Conservation (phyloP, 2,888 invertebrate species). For the Mythimna vitellina region DNA sequence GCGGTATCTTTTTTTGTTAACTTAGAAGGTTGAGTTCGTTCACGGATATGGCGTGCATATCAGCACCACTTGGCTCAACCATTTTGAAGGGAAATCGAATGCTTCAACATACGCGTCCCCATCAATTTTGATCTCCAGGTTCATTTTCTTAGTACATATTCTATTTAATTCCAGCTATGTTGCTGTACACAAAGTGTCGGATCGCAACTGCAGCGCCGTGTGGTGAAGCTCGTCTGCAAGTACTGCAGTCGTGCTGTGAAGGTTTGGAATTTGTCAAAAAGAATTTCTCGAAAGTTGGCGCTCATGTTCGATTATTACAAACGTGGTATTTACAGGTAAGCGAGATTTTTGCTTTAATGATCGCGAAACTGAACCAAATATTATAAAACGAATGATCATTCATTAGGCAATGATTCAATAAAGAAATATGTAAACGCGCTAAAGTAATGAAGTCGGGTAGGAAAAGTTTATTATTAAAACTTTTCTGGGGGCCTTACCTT, state of each 20-base stretch:
- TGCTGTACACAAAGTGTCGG: slow-evolving; percentile 95
- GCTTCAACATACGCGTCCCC: too few species aligned
- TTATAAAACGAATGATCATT: background rate
- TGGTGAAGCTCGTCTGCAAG: slow-evolving; percentile 85
- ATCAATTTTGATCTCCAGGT: too few species aligned
- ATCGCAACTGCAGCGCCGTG: slow-evolving; percentile 91
- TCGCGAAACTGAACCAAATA: background rate
- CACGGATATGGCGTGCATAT: too few species aligned
- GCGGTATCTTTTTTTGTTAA: too few species aligned
- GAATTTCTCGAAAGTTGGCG: slow-evolving; percentile 94
- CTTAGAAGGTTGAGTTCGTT: too few species aligned
- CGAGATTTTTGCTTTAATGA: background rate
- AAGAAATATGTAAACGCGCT: background rate
- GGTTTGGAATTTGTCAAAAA: slow-evolving; percentile 92
- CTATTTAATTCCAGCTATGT: slow-evolving; percentile 80
- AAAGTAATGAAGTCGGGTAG: background rate
- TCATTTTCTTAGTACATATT: too few species aligned
- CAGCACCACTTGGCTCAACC: too few species aligned
- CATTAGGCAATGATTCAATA: background rate
- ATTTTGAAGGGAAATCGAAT: too few species aligned
- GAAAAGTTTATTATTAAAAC: too few species aligned
- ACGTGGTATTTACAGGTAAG: slow-evolving; percentile 92
- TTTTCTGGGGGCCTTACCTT: too few species aligned
- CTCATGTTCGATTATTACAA: slow-evolving; percentile 94
- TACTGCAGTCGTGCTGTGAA: slow-evolving; percentile 90